phyloP scores from a whole-genome alignment of 2,888 invertebrate species.

The Aleiodes testaceus region DNA sequence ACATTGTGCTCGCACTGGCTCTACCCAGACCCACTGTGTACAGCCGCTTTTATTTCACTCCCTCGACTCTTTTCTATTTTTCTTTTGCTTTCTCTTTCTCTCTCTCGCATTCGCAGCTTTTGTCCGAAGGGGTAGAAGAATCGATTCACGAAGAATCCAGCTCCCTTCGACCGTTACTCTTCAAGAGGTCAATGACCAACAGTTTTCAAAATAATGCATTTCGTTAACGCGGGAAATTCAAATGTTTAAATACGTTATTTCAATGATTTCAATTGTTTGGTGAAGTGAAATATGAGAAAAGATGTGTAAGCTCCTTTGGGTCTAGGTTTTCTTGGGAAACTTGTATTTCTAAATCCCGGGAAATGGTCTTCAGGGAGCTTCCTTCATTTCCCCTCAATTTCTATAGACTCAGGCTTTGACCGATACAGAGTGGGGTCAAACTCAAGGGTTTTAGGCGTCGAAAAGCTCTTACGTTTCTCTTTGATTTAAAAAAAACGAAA shows the following conservation, averaged over 20 bases:
- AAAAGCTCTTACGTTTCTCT: slow-evolving; percentile 16
- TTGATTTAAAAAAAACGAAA: too few relatives aligned
- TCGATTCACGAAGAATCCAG: slow-evolving; percentile 40
- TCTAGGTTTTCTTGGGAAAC: slow-evolving; percentile 32
- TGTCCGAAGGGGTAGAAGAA: slow-evolving; percentile 18
- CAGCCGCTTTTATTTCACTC: background rate
- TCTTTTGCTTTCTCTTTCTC: background rate
- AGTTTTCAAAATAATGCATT: background rate
- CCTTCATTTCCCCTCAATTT: background rate
- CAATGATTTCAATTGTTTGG: background rate
- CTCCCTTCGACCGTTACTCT: slow-evolving; percentile 3
- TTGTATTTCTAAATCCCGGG: slow-evolving; percentile 51
- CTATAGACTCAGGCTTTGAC: slow-evolving; percentile 14
- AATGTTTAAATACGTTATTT: too few relatives aligned
- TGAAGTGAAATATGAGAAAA: slow-evolving; percentile 47
- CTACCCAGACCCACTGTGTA: slow-evolving; percentile 16
- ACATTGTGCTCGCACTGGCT: slow-evolving; percentile 9
- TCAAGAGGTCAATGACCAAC: slow-evolving; percentile 9
- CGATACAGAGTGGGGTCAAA: slow-evolving; percentile 22
- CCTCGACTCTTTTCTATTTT: background rate
- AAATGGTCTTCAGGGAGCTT: slow-evolving; percentile 45
- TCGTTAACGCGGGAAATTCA: too few relatives aligned
- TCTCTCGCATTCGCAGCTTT: slow-evolving; percentile 34
- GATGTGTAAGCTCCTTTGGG: slow-evolving; percentile 43
- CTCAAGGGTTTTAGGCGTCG: background rate